A percentile compares a stretch with the other conserved stretches of the same genome.
These are phyloP conservation scores for Morpho achilles DNA, from an alignment of 2,888 invertebrate genomes.

Conservation along the genomic window DNA sequence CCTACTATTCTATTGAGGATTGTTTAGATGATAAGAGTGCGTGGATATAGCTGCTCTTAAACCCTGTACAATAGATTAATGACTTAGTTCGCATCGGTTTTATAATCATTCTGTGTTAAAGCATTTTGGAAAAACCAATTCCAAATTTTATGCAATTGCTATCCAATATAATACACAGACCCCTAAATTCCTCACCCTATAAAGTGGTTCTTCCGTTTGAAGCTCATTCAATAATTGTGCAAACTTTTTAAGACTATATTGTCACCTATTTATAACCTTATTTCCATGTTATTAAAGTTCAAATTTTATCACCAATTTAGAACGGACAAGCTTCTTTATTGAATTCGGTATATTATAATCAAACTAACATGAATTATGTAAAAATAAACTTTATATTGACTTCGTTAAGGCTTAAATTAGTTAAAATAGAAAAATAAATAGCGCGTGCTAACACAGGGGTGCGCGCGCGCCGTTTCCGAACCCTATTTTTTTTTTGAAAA, in stretches of 20 bases:
- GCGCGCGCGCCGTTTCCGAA: constrained; percentile 67
- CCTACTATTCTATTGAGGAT: too few species aligned
- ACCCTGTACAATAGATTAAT: too few species aligned
- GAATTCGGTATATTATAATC: not conserved
- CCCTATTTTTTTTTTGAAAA: constrained; percentile 52
- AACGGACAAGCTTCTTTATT: not conserved
- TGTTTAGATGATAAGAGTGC: too few species aligned
- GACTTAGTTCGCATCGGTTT: too few species aligned
- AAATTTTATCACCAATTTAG: constrained; percentile 15
- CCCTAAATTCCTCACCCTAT: constrained; percentile 29
- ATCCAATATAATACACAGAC: constrained; percentile 11
- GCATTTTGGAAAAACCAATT: too few species aligned
- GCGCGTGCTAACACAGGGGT: constrained; percentile 70
- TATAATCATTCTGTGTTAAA: too few species aligned
- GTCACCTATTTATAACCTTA: constrained; percentile 27
- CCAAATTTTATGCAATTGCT: too few species aligned
- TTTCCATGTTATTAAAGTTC: accelerated
- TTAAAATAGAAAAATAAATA: constrained; percentile 31
- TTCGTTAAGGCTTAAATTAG: constrained; percentile 26
- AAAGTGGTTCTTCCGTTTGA: constrained; percentile 29
- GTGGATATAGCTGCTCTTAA: too few species aligned
- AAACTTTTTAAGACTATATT: constrained; percentile 27
- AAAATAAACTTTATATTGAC: constrained; percentile 10
- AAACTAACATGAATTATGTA: not conserved
- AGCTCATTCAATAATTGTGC: constrained; percentile 56